A percentile compares a stretch with the other conserved stretches of the same genome.
phyloP scores from a whole-genome alignment of 2,113 vertebrate genomes.

The Sinocyclocheilus anshuiensis region DNA sequence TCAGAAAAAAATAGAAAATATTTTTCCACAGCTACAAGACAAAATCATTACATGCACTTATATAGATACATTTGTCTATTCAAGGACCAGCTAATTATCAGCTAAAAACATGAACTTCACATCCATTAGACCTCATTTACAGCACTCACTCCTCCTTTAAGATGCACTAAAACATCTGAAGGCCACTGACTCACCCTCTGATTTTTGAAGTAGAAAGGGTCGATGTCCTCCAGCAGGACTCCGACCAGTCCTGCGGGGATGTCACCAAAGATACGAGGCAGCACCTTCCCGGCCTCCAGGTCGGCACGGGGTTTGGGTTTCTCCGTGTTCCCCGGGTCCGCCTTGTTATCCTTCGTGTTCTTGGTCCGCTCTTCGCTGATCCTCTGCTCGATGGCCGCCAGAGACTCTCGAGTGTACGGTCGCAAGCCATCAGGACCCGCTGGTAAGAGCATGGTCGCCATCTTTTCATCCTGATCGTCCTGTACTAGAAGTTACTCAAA shows the following conservation, averaged over 20 bases:
- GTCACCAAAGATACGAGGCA: conserved; percentile 91
- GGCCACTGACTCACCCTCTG: conserved; percentile 80
- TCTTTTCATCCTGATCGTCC: conserved; percentile 99
- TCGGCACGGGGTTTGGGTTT: conserved; percentile 82
- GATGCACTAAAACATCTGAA: neutral
- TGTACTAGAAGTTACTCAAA: conserved; percentile 83
- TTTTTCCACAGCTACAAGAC: neutral
- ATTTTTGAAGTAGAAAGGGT: conserved; percentile 90
- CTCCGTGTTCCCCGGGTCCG: conserved; percentile 74
- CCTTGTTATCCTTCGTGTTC: conserved; percentile 78
- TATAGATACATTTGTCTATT: neutral
- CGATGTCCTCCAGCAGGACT: conserved; percentile 91
- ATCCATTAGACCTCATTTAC: neutral
- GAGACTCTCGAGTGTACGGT: conserved; percentile 93
- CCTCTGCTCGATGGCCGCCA: conserved; percentile 94
- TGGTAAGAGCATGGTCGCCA: conserved; percentile 95
- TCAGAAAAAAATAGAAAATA: neutral
- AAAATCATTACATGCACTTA: neutral
- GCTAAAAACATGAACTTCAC: neutral
- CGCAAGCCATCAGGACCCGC: conserved; percentile 95
- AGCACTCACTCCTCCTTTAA: neutral
- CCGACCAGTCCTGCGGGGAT: conserved; percentile 89
- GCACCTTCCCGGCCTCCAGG: conserved; percentile 93
- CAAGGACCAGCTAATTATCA: neutral
- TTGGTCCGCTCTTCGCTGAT: conserved; percentile 85